Percentiles rank a stretch among this genome's conserved stretches.
These are phyloP conservation scores for Arctia plantaginis DNA, from an alignment of 2,888 invertebrate species.

Conservation along the genomic window DNA sequence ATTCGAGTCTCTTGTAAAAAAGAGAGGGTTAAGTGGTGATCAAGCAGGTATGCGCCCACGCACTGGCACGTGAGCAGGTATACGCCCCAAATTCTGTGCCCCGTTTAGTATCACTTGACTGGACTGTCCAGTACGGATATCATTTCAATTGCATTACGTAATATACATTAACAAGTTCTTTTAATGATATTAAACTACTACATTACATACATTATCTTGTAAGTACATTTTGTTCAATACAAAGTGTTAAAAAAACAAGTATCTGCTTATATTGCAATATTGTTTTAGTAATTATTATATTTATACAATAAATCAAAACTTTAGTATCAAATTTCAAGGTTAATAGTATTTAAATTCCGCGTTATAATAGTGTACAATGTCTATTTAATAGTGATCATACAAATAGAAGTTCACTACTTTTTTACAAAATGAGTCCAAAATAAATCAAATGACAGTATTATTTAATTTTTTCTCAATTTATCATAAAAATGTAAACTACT, in stretches of 20 bases:
- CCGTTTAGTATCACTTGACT: conserved; percentile 21
- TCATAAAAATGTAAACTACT: background rate
- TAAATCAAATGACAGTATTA: background rate
- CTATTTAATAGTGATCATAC: background rate
- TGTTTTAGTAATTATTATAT: no score
- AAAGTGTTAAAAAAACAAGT: background rate
- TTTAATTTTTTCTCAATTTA: no score
- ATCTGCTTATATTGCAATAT: no score
- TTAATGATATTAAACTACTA: background rate
- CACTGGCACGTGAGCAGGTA: conserved; percentile 24
- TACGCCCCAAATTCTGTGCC: conserved; percentile 26
- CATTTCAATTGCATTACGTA: background rate
- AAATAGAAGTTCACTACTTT: background rate
- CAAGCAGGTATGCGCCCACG: conserved; percentile 32
- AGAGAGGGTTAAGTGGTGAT: conserved; percentile 20
- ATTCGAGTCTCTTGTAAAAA: conserved; percentile 25
- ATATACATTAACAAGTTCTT: background rate
- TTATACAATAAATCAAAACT: no score
- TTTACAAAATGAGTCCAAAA: background rate
- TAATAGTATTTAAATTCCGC: background rate
- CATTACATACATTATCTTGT: background rate
- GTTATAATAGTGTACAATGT: no score
- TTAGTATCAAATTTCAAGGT: no score
- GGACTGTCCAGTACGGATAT: background rate
- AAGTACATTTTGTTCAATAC: background rate